phyloP scores from a whole-genome alignment of 1,140 invertebrate genomes.

The Drosophila paulistorum region DNA sequence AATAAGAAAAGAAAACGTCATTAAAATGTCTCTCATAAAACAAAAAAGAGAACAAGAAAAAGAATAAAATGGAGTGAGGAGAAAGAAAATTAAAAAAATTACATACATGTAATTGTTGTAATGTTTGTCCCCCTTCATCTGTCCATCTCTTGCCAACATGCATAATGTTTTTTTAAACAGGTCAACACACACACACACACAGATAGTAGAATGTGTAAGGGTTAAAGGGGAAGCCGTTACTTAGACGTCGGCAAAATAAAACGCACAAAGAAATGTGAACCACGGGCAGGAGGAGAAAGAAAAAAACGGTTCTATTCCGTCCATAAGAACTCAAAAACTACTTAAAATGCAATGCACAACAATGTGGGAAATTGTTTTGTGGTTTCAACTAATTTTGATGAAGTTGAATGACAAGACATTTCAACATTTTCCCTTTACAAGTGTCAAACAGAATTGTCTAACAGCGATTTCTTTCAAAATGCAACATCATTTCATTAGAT shows the following conservation, averaged over 20 bases:
- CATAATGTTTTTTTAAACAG: constrained; percentile 14
- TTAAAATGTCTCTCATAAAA: constrained; percentile 36
- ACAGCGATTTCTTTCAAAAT: too few species aligned
- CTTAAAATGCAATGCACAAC: constrained; percentile 10
- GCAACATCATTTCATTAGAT: too few species aligned
- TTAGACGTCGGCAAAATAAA: background rate
- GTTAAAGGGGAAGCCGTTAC: constrained; percentile 5
- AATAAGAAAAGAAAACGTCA: constrained; percentile 14
- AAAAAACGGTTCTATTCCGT: background rate
- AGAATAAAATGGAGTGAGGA: background rate
- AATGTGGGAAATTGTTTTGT: constrained; percentile 7
- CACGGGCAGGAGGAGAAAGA: constrained; percentile 26
- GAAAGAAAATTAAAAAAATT: constrained; percentile 13
- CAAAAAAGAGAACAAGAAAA: constrained; percentile 10
- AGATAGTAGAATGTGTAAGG: background rate
- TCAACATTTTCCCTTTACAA: too few species aligned
- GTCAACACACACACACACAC: background rate
- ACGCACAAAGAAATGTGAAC: constrained; percentile 21
- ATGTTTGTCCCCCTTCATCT: background rate
- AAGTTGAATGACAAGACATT: too few species aligned
- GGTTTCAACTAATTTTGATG: background rate
- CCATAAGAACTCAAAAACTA: constrained; percentile 18
- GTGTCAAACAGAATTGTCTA: too few species aligned
- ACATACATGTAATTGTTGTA: constrained; percentile 10
- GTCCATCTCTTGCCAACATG: background rate